Conservation (phyloP, 2,888 invertebrate species). For the Synanthedon myopaeformis region DNA sequence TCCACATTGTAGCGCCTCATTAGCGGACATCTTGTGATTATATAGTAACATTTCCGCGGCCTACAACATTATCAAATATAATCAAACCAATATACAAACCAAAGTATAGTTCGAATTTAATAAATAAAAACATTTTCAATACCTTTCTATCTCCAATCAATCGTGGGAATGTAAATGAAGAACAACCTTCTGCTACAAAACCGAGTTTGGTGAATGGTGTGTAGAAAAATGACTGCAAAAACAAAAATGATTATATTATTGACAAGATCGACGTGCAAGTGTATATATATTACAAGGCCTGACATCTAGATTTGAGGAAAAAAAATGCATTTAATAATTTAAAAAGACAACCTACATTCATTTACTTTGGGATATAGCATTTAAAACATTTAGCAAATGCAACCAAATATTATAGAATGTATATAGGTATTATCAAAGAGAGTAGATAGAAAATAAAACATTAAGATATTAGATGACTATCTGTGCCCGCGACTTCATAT, state of each 20-base stretch:
- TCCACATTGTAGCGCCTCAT: slow-evolving; percentile 82
- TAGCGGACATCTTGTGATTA: slow-evolving; percentile 81
- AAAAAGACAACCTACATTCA: too few relatives aligned
- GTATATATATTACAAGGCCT: too few relatives aligned
- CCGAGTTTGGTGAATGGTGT: slow-evolving; percentile 91
- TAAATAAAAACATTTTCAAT: neutral
- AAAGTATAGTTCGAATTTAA: neutral
- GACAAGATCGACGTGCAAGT: neutral
- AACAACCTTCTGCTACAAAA: slow-evolving; percentile 90
- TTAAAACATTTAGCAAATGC: too few relatives aligned
- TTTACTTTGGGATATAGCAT: too few relatives aligned
- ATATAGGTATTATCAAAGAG: too few relatives aligned
- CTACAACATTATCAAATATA: slow-evolving; percentile 25
- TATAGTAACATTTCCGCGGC: slow-evolving; percentile 74
- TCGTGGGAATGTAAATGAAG: slow-evolving; percentile 85
- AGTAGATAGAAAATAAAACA: too few relatives aligned
- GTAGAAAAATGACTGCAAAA: slow-evolving; percentile 82
- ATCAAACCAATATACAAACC: neutral
- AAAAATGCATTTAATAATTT: neutral
- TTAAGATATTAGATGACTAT: too few relatives aligned
- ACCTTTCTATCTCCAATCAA: slow-evolving; percentile 87
- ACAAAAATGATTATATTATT: neutral
- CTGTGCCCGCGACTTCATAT: too few relatives aligned
- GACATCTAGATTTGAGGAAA: neutral
- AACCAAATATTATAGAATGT: too few relatives aligned